Evolutionary conservation across 2,888 invertebrate genomes (phyloP).

Genomic region (Malthinus seriepunctatus): DNA sequence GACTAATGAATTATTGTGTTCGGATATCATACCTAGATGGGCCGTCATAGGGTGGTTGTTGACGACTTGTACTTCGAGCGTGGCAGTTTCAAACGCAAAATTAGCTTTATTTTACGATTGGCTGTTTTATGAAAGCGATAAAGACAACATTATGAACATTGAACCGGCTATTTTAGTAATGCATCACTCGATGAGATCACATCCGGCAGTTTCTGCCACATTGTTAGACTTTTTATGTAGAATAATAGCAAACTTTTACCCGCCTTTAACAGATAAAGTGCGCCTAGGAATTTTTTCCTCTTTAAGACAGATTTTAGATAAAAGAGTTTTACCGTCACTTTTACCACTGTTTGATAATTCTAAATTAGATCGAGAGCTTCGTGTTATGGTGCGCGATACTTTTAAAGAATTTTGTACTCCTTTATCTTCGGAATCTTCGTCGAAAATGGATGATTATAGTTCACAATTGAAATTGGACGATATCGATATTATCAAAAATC

Average conservation of each 20-base stretch:
- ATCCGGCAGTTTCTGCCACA: conserved; percentile 88
- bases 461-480: conserved; percentile 41
- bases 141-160: conserved; percentile 95
- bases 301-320: conserved; percentile 83
- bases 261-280: conserved; percentile 77
- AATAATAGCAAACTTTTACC: conserved; percentile 87
- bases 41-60: conserved; percentile 93
- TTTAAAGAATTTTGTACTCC: conserved; percentile 87
- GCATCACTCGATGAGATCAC: conserved; percentile 91
- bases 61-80: conserved; percentile 87
- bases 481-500: conserved; percentile 32
- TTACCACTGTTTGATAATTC: conserved; percentile 86
- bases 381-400: conserved; percentile 83
- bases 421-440: conserved; percentile 59
- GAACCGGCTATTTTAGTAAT: conserved; percentile 93
- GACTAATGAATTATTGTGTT: conserved; percentile 87
- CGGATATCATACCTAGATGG: conserved; percentile 95
- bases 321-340: conserved; percentile 86
- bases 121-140: conserved; percentile 88
- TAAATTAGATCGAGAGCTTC: conserved; percentile 81
- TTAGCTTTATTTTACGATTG: conserved; percentile 92
- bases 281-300: conserved; percentile 81
- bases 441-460: conserved; percentile 45
- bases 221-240: conserved; percentile 89
- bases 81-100: conserved; percentile 89